These are phyloP conservation scores for Taphrorychus bicolor DNA, from an alignment of 2,888 invertebrate genomes.

Conservation along the genomic window DNA sequence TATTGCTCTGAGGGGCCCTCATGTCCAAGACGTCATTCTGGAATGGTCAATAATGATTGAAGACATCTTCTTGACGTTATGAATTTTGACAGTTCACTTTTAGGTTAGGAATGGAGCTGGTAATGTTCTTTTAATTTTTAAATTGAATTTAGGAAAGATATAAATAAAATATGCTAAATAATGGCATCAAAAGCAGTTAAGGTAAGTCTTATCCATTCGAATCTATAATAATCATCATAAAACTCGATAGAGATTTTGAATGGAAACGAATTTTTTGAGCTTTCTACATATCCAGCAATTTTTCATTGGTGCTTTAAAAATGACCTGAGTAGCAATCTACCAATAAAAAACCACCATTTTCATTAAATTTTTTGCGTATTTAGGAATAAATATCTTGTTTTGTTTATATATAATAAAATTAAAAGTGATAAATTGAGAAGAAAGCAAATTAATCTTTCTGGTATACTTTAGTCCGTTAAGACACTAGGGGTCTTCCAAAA, in stretches of 20 bases:
- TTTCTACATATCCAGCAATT: neutral
- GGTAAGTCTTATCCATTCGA: conserved; percentile 5
- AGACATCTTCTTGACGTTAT: no score
- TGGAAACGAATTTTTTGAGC: neutral
- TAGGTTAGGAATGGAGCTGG: no score
- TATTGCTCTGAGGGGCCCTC: no score
- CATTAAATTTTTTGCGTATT: neutral
- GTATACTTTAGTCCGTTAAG: conserved; percentile 50
- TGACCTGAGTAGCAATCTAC: neutral
- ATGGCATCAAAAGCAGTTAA: conserved; percentile 33
- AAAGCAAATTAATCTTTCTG: neutral
- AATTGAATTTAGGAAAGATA: no score
- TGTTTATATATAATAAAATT: neutral
- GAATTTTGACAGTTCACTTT: no score
- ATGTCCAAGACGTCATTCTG: no score
- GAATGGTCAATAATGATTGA: no score
- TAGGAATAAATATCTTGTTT: neutral
- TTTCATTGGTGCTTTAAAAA: neutral
- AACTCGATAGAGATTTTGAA: neutral
- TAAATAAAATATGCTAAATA: conserved; percentile 20
- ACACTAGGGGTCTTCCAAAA: conserved; percentile 52
- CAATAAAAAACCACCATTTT: neutral
- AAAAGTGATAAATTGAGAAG: neutral
- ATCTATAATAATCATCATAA: neutral
- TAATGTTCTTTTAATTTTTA: no score